These are phyloP conservation scores for Otolemur crassicaudatus DNA, from an alignment of 2,797 vertebrate species.

Conservation along the genomic window DNA sequence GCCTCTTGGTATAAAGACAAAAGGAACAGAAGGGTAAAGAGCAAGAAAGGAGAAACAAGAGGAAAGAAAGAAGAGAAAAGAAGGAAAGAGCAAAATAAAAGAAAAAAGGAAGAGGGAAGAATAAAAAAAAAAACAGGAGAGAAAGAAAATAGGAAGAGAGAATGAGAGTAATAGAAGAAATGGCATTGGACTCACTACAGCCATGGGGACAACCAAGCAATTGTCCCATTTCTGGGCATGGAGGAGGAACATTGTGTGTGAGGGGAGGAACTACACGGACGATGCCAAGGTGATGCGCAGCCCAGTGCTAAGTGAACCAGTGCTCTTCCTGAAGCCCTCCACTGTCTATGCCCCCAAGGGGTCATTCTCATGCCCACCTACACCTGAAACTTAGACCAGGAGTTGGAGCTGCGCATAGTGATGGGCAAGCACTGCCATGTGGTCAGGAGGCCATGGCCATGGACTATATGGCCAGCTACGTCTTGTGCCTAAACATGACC, in stretches of 20 bases:
- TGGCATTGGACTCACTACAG: background rate
- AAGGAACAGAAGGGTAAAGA: too few species aligned
- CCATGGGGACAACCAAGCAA: conserved; percentile 89
- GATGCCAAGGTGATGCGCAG: conserved; percentile 95
- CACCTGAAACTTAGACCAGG: conserved; percentile 93
- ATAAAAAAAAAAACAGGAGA: too few species aligned
- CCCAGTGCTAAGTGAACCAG: conserved; percentile 89
- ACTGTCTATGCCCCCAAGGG: conserved; percentile 94
- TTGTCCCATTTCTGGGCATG: conserved; percentile 96
- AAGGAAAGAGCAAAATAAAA: too few species aligned
- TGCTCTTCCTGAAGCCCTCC: conserved; percentile 96
- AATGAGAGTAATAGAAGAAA: too few species aligned
- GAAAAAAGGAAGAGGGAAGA: too few species aligned
- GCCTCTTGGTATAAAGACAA: too few species aligned
- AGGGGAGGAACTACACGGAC: conserved; percentile 96
- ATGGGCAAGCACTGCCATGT: conserved; percentile 91
- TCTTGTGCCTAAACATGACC: conserved; percentile 97
- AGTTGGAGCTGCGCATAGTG: conserved; percentile 96
- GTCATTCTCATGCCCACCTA: conserved; percentile 91
- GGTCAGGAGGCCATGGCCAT: conserved; percentile 91
- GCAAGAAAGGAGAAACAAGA: too few species aligned
- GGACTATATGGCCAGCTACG: conserved; percentile 95
- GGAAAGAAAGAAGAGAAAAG: too few species aligned
- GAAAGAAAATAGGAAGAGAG: too few species aligned
- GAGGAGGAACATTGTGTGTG: conserved; percentile 96